Base-by-base conservation (phyloP, 2,797 vertebrate species). In the Typhlichthys subterraneus region DNA sequence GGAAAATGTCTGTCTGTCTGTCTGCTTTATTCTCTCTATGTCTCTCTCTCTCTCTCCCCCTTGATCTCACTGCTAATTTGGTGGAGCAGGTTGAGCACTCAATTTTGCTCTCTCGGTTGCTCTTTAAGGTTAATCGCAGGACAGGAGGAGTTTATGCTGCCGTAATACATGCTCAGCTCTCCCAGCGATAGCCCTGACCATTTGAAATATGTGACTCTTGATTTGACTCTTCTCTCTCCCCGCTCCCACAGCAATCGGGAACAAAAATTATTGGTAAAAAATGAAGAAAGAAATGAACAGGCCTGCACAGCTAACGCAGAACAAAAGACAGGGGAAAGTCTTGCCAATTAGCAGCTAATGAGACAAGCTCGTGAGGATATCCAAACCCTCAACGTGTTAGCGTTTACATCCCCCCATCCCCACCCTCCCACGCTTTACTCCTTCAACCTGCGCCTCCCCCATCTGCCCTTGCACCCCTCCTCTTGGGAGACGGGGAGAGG, bases 321-420 rank as follows among this genome's bases (percentile, higher is more conserved):
- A 92, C 85, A 90, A 92, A 92, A 90, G 88, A 88, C 62, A 76
- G 70, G 83, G 86, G 84, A 85, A 87, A 89, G 84, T 89, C 85
- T 81, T 83, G 88, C 89, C 93, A 95, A 90, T 94, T 95, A 93
- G 89, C 90, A 82, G 87, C 93, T 96, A 94, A 93, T 95, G 93
- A 95, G 90, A 90, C 91, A 91, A 75, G 77, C 80, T 86, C 92
- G 92, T 94, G 93, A 95, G 81, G 85, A 92, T 89, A 93, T 91
- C 78, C 89, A 92, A 95, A 87, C 87, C 85, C 86, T 88, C 90
- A 92, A 92, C 75, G 77, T 92, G 94, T 82, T 91, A 90, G 85
- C 87, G 67, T 91, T 87, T 92, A 94, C 80, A 79, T 81, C 79
- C 69, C 83, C 83, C 83, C 67, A 79, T 10, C 42, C 29, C 52